These are phyloP conservation scores for Eilema griseolum DNA, from an alignment of 2,888 invertebrate genomes.

Conservation along the genomic window DNA sequence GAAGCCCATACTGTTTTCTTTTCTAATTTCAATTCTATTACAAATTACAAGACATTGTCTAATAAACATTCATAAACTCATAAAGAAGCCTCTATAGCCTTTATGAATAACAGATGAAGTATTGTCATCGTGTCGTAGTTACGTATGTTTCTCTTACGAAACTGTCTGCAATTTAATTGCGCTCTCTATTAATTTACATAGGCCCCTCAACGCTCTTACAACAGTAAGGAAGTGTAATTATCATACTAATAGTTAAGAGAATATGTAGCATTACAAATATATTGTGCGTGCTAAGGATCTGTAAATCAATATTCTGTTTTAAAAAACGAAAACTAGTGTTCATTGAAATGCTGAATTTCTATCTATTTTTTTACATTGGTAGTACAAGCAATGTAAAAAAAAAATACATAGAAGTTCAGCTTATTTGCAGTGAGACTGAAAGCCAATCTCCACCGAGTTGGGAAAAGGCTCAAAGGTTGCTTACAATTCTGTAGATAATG, in stretches of 20 bases:
- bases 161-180: slow-evolving; percentile 64
- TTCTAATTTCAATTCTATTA: background rate
- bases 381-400: no score
- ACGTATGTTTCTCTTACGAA: slow-evolving; percentile 52
- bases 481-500: no score
- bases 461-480: no score
- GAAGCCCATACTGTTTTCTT: background rate
- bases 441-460: no score
- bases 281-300: background rate
- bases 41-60: no score
- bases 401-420: no score
- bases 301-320: background rate
- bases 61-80: background rate
- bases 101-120: slow-evolving; percentile 63
- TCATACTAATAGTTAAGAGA: slow-evolving; percentile 16
- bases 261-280: background rate
- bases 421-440: no score
- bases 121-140: slow-evolving; percentile 55
- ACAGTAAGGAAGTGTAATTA: slow-evolving; percentile 34
- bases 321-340: no score
- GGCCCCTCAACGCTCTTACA: slow-evolving; percentile 40
- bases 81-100: slow-evolving; percentile 27
- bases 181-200: slow-evolving; percentile 73
- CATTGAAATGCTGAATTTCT: no score
- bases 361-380: no score